Percentiles rank a stretch among this genome's conserved stretches.
Evolutionary conservation across 2,888 invertebrate species (phyloP).

Genomic region (Drosophila birchii): DNA sequence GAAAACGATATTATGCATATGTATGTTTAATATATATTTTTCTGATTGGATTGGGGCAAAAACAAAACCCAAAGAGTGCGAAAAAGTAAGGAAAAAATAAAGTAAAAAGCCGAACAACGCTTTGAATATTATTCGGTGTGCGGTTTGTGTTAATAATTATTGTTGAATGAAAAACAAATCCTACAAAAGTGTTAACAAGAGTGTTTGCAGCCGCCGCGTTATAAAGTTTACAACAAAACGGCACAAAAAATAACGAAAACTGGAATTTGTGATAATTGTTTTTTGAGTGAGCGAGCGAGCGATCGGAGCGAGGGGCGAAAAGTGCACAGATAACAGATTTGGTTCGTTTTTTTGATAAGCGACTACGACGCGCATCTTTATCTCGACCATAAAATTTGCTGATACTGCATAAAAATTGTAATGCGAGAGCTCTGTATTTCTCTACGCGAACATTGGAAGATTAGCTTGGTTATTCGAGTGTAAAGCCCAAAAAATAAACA

Average conservation of each 20-base stretch:
- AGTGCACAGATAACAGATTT: slow-evolving; percentile 43
- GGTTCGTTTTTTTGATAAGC: slow-evolving; percentile 33
- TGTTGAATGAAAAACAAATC: slow-evolving; percentile 46
- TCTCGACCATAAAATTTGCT: slow-evolving; percentile 19
- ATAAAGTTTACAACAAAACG: slow-evolving; percentile 32
- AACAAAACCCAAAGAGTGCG: slow-evolving; percentile 44
- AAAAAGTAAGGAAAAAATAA: slow-evolving; percentile 30
- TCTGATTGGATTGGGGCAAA: slow-evolving; percentile 68
- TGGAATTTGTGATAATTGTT: slow-evolving; percentile 66
- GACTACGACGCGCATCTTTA: slow-evolving; percentile 32
- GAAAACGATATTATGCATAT: slow-evolving; percentile 50
- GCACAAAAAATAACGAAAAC: slow-evolving; percentile 28
- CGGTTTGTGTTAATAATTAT: slow-evolving; percentile 42
- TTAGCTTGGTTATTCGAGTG: slow-evolving; percentile 7
- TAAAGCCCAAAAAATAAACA: background rate
- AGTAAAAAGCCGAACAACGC: slow-evolving; percentile 25
- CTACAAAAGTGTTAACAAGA: slow-evolving; percentile 57
- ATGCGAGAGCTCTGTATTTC: slow-evolving; percentile 3
- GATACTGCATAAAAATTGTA: slow-evolving; percentile 27
- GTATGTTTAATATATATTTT: slow-evolving; percentile 69
- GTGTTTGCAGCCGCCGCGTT: slow-evolving; percentile 45
- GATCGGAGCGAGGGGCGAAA: slow-evolving; percentile 3
- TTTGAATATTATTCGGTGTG: slow-evolving; percentile 30
- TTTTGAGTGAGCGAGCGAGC: slow-evolving; percentile 24
- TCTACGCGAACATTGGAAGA: background rate